These are phyloP conservation scores for Coelopa frigida DNA, from an alignment of 1,140 invertebrate genomes.

Conservation along the genomic window DNA sequence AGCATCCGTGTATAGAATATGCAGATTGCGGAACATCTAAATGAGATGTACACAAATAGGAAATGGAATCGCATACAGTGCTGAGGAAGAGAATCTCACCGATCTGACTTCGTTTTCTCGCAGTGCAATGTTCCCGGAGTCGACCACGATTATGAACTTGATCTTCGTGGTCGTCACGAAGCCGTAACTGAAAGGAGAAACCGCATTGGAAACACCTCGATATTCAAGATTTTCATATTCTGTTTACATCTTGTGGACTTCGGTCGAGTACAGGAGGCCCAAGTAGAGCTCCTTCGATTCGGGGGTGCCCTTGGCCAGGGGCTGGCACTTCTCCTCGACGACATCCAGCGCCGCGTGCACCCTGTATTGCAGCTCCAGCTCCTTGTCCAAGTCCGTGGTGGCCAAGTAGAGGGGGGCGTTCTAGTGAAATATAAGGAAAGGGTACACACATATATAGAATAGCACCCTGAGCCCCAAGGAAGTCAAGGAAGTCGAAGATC, in stretches of 20 bases:
- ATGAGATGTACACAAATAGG: conserved; percentile 9
- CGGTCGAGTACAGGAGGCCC: conserved; percentile 86
- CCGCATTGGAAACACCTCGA: not conserved
- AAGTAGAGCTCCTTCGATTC: conserved; percentile 84
- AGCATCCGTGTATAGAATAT: conserved; percentile 84
- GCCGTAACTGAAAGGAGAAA: conserved; percentile 68
- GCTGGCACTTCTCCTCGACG: conserved; percentile 81
- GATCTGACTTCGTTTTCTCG: conserved; percentile 91
- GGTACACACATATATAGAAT: not conserved
- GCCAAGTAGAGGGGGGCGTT: conserved; percentile 88
- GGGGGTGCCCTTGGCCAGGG: conserved; percentile 55
- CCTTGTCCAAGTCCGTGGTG: conserved; percentile 62
- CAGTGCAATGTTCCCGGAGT: conserved; percentile 77
- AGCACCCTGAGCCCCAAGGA: not conserved
- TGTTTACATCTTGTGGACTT: conserved; percentile 89
- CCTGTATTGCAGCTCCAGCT: conserved; percentile 85
- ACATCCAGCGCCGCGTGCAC: conserved; percentile 92
- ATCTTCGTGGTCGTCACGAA: conserved; percentile 97
- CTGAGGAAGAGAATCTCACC: conserved; percentile 58
- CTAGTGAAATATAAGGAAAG: conserved; percentile 47
- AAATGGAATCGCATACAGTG: not conserved
- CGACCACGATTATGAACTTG: conserved; percentile 91
- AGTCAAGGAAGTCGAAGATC: too few relatives aligned
- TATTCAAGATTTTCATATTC: not conserved
- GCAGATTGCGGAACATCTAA: conserved; percentile 83